These are phyloP conservation scores for Mesitornis unicolor DNA, from an alignment of 2,113 vertebrate genomes.

Conservation along the genomic window DNA sequence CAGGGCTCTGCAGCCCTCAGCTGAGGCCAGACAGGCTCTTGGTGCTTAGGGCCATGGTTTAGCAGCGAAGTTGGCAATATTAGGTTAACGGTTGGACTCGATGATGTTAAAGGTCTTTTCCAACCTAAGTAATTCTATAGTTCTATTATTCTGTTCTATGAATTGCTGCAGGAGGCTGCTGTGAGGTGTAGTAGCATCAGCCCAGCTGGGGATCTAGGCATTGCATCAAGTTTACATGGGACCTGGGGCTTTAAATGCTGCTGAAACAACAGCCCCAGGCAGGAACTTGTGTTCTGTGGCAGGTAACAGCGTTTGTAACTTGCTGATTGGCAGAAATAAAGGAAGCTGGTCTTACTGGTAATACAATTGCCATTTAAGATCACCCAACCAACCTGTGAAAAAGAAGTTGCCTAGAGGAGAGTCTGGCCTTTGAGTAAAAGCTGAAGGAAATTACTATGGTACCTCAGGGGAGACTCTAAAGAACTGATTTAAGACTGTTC, in stretches of 20 bases:
- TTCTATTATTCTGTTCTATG: no score
- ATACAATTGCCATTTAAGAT: neutral
- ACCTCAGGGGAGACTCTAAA: constrained; percentile 1
- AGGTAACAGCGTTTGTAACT: neutral
- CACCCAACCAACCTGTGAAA: neutral
- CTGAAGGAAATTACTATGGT: constrained; percentile 24
- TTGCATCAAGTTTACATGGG: neutral
- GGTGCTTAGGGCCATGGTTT: no score
- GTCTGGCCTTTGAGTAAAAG: neutral
- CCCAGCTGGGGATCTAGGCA: neutral
- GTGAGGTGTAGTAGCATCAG: neutral
- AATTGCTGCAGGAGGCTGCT: neutral
- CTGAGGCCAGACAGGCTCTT: neutral
- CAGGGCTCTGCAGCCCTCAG: neutral
- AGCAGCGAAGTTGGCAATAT: no score
- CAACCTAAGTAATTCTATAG: no score
- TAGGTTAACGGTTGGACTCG: no score
- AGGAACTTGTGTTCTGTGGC: neutral
- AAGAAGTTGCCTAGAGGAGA: constrained; percentile 12
- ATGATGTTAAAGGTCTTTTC: no score
- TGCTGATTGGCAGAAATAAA: neutral
- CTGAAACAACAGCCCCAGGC: neutral
- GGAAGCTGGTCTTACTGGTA: neutral
- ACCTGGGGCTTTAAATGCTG: neutral
- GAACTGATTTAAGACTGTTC: neutral